phyloP scores from a whole-genome alignment of 2,113 vertebrate genomes.

The Ailurus styani region DNA sequence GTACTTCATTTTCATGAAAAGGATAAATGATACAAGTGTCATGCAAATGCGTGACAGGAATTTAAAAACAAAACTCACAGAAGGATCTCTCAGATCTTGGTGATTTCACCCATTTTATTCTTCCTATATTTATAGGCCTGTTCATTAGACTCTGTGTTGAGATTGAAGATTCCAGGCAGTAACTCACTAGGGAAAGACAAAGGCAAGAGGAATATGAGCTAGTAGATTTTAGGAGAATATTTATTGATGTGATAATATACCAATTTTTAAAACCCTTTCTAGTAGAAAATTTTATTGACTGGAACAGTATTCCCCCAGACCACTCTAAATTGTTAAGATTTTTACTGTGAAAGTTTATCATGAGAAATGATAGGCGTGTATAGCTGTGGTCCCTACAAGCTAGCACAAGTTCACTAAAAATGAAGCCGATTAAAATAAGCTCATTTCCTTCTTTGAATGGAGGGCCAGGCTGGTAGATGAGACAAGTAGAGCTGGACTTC shows the following conservation, averaged over 20 bases:
- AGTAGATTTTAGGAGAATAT: not conserved
- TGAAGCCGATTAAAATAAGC: not conserved
- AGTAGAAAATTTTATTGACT: not conserved
- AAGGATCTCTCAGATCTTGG: not conserved
- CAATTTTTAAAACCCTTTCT: not conserved
- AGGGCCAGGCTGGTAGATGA: not conserved
- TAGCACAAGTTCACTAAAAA: not conserved
- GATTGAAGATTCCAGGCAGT: not conserved
- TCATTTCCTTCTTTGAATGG: not conserved
- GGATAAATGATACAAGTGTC: not conserved
- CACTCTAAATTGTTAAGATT: not conserved
- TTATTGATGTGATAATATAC: not conserved
- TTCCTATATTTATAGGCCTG: rapidly evolving
- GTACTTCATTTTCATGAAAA: not conserved
- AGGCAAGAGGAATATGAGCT: not conserved
- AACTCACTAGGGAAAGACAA: not conserved
- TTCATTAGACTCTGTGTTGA: not conserved
- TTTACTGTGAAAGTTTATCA: not conserved
- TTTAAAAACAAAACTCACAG: not conserved
- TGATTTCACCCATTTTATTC: not conserved
- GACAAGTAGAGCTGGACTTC: not conserved
- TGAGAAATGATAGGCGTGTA: not conserved
- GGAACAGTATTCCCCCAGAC: not conserved
- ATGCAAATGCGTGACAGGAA: not conserved
- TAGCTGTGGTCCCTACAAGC: not conserved